Evolutionary conservation across 2,888 invertebrate genomes (phyloP).

Genomic region (Luperina nickerlii): DNA sequence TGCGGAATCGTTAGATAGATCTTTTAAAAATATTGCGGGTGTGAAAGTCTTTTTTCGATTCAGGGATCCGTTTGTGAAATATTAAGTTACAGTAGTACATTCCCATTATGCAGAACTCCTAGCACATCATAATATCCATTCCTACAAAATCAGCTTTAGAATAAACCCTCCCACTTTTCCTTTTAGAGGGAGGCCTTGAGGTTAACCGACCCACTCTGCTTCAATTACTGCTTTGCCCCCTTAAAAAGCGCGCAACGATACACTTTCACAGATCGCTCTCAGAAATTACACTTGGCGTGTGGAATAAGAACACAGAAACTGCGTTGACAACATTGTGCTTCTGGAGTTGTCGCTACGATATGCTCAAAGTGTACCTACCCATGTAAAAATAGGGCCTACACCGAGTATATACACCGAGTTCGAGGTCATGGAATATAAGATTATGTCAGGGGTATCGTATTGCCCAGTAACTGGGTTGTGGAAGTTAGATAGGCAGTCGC

Average conservation of each 20-base stretch:
- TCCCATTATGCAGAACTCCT: not conserved
- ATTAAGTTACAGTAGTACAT: no score
- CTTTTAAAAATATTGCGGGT: no score
- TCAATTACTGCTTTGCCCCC: constrained; percentile 34
- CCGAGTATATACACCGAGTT: not conserved
- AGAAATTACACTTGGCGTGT: constrained; percentile 17
- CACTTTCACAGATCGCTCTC: constrained; percentile 35
- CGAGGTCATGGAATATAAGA: not conserved
- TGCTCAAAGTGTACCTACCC: constrained; percentile 1
- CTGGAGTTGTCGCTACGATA: not conserved
- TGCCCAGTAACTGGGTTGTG: not conserved
- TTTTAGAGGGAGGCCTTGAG: not conserved
- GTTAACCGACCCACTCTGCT: constrained; percentile 14
- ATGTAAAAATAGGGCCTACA: not conserved
- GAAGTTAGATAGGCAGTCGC: no score
- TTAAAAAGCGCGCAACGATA: constrained; percentile 38
- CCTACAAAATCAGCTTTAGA: not conserved
- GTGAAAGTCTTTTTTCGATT: no score
- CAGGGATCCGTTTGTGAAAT: no score
- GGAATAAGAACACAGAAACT: not conserved
- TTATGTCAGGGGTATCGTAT: not conserved
- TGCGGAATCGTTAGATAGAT: no score
- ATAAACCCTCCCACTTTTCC: not conserved
- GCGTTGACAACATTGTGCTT: not conserved
- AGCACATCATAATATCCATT: not conserved